phyloP scores from a whole-genome alignment of 2,113 vertebrate species.

The Crotalus horridus region DNA sequence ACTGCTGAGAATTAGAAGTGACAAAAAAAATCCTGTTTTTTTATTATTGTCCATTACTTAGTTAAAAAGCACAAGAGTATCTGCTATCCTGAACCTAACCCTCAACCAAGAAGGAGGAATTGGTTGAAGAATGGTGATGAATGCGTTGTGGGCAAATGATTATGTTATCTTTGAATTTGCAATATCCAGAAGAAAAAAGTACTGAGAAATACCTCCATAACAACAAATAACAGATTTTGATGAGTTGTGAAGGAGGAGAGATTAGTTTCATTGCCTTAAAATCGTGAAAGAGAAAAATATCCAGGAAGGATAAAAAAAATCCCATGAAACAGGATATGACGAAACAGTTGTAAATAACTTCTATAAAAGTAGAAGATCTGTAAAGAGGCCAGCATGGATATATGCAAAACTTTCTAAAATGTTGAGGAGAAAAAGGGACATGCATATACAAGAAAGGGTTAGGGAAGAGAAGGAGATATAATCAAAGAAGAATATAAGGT shows the following conservation, averaged over 20 bases:
- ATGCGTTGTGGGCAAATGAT: neutral
- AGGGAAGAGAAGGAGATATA: no score
- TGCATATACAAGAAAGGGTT: no score
- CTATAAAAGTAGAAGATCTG: neutral
- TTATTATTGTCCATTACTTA: neutral
- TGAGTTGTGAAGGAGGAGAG: neutral
- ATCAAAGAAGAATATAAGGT: no score
- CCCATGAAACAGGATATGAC: neutral
- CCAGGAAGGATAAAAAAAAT: neutral
- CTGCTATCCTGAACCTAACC: neutral
- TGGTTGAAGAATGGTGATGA: neutral
- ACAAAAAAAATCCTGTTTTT: neutral
- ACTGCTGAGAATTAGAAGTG: neutral
- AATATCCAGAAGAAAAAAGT: neutral
- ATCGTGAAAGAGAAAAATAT: neutral
- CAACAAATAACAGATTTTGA: neutral
- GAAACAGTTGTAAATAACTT: neutral
- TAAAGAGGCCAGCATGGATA: neutral
- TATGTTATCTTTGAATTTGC: neutral
- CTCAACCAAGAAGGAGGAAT: neutral
- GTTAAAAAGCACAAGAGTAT: neutral
- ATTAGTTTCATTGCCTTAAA: neutral
- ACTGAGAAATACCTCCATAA: neutral
- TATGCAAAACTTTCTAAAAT: neutral
- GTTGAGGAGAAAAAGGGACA: no score